phyloP scores from a whole-genome alignment of 2,797 vertebrate genomes.

The Enteromius radiatus region DNA sequence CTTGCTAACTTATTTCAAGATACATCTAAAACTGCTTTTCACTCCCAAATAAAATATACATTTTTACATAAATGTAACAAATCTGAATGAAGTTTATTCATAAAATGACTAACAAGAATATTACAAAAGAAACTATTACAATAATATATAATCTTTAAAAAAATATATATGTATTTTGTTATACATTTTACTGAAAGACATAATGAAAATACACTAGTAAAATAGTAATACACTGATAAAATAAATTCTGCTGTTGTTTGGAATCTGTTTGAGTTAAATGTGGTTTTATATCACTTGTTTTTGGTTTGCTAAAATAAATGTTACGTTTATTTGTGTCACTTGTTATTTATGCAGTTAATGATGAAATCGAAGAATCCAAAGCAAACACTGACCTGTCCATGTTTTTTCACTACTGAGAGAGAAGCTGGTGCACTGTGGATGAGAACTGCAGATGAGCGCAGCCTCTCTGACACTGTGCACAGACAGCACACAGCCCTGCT shows the following conservation, averaged over 20 bases:
- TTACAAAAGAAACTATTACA: background rate
- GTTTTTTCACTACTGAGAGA: constrained; percentile 79
- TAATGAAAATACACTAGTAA: background rate
- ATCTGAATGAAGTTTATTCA: background rate
- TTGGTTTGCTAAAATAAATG: background rate
- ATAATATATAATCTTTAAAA: background rate
- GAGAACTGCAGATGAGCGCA: constrained; percentile 82
- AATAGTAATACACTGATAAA: no score
- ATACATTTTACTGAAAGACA: background rate
- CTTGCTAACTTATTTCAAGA: no score
- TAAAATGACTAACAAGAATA: background rate
- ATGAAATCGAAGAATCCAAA: background rate
- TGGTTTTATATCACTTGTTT: background rate
- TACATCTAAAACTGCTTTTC: no score
- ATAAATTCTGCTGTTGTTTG: background rate
- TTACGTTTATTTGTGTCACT: background rate
- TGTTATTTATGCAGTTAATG: background rate
- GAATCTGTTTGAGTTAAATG: background rate
- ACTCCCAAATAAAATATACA: background rate
- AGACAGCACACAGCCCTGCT: constrained; percentile 85
- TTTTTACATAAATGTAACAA: background rate
- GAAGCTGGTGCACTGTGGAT: constrained; percentile 83
- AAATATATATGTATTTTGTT: background rate
- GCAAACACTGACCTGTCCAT: constrained; percentile 84
- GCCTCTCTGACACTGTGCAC: constrained; percentile 83